These are phyloP conservation scores for Microdon myrmicae DNA, from an alignment of 2,888 invertebrate genomes.

Conservation along the genomic window DNA sequence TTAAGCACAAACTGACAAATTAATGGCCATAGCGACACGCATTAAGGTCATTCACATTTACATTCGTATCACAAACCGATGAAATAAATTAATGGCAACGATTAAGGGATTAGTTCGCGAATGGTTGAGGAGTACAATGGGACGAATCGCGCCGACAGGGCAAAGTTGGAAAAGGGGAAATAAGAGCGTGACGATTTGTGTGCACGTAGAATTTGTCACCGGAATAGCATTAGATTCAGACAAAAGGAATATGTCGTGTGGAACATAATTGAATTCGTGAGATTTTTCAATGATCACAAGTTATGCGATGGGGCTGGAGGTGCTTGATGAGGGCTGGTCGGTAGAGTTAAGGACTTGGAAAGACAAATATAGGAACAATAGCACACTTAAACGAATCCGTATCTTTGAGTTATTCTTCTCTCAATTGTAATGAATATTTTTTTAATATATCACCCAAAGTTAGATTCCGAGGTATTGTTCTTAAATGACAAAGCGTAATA, in stretches of 20 bases:
- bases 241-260: slow-evolving; percentile 29
- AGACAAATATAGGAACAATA: no score
- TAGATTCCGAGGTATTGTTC: no score
- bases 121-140: no score
- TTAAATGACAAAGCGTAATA: no score
- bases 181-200: slow-evolving; percentile 21
- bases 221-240: slow-evolving; percentile 25
- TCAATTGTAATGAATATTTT: no score
- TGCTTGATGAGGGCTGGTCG: background rate
- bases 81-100: slow-evolving; percentile 41
- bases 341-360: no score
- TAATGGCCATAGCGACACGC: slow-evolving; percentile 7
- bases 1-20: no score
- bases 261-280: slow-evolving; percentile 32
- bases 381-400: no score
- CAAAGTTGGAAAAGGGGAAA: background rate
- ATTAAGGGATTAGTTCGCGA: slow-evolving; percentile 36
- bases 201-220: slow-evolving; percentile 27
- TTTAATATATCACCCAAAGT: no score
- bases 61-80: slow-evolving; percentile 45
- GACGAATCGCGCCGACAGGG: slow-evolving; percentile 3
- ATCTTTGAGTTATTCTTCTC: no score
- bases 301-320: background rate
- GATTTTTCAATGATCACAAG: background rate
- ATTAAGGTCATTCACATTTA: slow-evolving; percentile 23